Conservation (phyloP, 2,113 vertebrate species). For the Desmodus rotundus region DNA sequence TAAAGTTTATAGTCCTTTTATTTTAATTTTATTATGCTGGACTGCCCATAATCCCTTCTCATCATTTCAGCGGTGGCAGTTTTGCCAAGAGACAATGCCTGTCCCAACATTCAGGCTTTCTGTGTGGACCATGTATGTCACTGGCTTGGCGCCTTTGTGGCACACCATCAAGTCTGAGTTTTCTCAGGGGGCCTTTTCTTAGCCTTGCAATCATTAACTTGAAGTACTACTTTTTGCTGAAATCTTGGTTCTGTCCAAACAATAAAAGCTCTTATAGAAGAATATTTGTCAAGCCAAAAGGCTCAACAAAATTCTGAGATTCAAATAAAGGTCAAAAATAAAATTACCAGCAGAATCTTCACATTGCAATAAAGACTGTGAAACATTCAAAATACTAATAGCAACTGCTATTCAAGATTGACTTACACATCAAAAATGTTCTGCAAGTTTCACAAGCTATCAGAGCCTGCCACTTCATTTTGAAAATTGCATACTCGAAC, state of each 20-base stretch:
- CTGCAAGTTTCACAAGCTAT: background rate
- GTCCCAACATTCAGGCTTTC: background rate
- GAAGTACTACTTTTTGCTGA: background rate
- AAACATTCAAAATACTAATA: background rate
- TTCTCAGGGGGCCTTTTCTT: constrained; percentile 4
- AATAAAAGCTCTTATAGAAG: background rate
- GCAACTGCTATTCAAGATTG: background rate
- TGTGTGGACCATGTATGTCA: background rate
- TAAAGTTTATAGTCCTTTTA: constrained; percentile 52
- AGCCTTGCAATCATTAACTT: background rate
- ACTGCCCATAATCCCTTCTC: constrained; percentile 46
- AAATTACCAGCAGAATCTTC: constrained; percentile 25
- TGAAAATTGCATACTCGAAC: background rate
- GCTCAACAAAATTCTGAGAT: background rate
- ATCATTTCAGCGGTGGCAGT: constrained; percentile 31
- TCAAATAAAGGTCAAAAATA: constrained; percentile 11
- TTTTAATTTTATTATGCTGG: constrained; percentile 58
- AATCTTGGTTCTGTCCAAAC: background rate
- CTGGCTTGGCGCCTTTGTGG: background rate
- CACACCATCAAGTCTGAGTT: background rate
- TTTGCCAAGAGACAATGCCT: constrained; percentile 38
- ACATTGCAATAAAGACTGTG: background rate
- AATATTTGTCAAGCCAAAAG: background rate
- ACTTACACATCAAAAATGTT: background rate
- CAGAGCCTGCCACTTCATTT: background rate